Base-by-base conservation (phyloP, 2,888 invertebrate genomes). In the Anticlea derivata region DNA sequence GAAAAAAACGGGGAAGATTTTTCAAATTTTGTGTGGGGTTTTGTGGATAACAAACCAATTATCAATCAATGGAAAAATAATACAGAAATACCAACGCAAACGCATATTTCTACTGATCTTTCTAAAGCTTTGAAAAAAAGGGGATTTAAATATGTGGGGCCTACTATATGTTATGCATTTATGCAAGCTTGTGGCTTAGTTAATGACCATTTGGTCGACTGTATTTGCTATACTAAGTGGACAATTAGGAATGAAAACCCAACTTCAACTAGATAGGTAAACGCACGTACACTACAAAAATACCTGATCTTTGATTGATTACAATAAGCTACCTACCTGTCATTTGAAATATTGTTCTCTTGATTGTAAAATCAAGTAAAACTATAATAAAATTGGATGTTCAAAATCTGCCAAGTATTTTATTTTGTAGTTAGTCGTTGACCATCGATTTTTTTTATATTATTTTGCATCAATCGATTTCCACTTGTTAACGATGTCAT, bases 101-200 rank as follows among this genome's bases (percentile, higher is more conserved):
- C 79, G 23, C 34, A 55, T 7, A 60, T 43, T 47, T 89, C 88
- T 7, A 46, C 29, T 40, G 64, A 61, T 4, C 65, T 89, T 44
- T 82, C 86, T 3, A 80, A 73, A 58, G 77, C 75, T 26, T 63
- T 89, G 35, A 89, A 85, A 62, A 73, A 69, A 27, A 77, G 62
- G 48, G 85, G 85, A 3, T 88, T 86, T 55, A 86, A 79, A 61
- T 89, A 72, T 74, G 76, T 88, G 8, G 88, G 88, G 0, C 57
- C 85, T 17, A 88, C 75, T 22, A 83, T 75, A 64, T 87, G 87
- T 62, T 88, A 88, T 68, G 82, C 88, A 30, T 88, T 86, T 61
- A 88, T 88, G 88, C 88, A 89, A 71, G 88, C 88, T 29, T 82
- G 87, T 74, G 89, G 89, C 7, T 70, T 89, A 55, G 78, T 89